Conservation (phyloP, 2,797 vertebrate species). For the Stomatorhinus walkeri region DNA sequence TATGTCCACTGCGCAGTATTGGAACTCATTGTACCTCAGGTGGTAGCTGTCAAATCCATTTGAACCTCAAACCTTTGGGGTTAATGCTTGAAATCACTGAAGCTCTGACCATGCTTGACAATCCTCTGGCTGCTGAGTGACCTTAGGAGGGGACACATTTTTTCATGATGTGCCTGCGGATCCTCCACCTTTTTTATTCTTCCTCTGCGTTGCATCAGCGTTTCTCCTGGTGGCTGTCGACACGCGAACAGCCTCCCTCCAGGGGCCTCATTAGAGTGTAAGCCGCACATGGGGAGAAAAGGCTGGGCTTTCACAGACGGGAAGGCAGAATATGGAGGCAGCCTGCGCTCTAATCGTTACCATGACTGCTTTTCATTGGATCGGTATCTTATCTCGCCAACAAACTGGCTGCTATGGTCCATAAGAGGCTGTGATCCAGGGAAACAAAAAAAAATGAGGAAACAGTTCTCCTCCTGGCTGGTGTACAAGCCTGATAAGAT, state of each 20-base stretch:
- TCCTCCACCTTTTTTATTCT: not conserved
- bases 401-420: constrained; percentile 35
- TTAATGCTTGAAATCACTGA: not conserved
- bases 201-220: not conserved
- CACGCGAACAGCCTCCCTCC: not conserved
- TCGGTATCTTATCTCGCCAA: constrained; percentile 47
- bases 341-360: constrained; percentile 10
- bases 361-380: constrained; percentile 37
- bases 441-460: constrained; percentile 28
- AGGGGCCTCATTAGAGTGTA: not conserved
- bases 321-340: not conserved
- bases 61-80: not conserved
- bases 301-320: not conserved
- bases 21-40: not conserved
- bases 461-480: constrained; percentile 52
- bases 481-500: constrained; percentile 49
- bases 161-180: not conserved
- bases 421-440: constrained; percentile 40
- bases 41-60: not conserved
- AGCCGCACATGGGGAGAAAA: not conserved
- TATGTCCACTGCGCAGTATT: not conserved
- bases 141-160: not conserved
- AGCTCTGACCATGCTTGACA: not conserved
- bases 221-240: not conserved
- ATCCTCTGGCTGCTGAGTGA: not conserved